Conservation (phyloP, 2,888 invertebrate species). For the Plemyria rubiginata region DNA sequence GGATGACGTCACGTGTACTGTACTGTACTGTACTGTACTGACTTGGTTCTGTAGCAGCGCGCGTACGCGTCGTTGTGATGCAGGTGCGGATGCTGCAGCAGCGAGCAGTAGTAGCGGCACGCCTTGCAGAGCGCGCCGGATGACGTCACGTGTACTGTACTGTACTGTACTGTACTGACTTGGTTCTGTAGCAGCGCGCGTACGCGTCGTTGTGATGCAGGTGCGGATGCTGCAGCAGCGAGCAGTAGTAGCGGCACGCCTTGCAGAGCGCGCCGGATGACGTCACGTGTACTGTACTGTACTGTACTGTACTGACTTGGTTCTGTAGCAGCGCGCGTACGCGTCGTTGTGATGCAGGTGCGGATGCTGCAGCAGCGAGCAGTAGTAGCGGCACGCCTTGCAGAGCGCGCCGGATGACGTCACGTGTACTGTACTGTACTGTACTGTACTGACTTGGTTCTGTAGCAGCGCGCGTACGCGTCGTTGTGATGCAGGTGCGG, state of each 20-base stretch:
- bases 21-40: too few relatives aligned
- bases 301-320: constrained; percentile 58
- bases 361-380: constrained; percentile 88
- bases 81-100: constrained; percentile 86
- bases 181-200: constrained; percentile 69
- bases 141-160: constrained; percentile 81
- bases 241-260: constrained; percentile 91
- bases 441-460: constrained; percentile 61
- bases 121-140: constrained; percentile 92
- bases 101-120: constrained; percentile 91
- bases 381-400: constrained; percentile 92
- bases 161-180: constrained; percentile 52
- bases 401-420: constrained; percentile 90
- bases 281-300: constrained; percentile 72
- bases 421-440: constrained; percentile 68
- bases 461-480: constrained; percentile 77
- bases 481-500: constrained; percentile 75
- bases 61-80: constrained; percentile 83
- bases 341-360: constrained; percentile 71
- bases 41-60: constrained; percentile 68
- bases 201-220: constrained; percentile 79
- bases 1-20: too few relatives aligned
- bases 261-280: constrained; percentile 92
- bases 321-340: constrained; percentile 77
- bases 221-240: constrained; percentile 87